Evolutionary conservation across 2,888 invertebrate species (phyloP).

Genomic region (Gymnocheta viridis): DNA sequence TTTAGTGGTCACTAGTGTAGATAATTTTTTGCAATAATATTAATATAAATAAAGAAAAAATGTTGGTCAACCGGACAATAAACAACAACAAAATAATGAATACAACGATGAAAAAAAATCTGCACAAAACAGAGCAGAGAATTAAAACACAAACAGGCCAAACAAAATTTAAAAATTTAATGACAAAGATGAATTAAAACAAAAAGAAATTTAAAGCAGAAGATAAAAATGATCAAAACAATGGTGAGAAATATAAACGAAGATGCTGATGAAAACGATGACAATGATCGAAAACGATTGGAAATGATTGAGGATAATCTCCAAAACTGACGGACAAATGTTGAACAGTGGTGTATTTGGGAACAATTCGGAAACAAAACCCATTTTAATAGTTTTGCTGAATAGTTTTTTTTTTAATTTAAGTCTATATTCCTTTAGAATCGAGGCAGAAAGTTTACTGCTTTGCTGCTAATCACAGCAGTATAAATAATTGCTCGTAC

Average conservation of each 20-base stretch:
- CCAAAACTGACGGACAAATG: not conserved
- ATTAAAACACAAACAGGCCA: not conserved
- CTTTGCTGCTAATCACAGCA: too few species aligned
- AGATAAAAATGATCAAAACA: not conserved
- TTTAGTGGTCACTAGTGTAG: too few species aligned
- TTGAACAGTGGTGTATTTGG: not conserved
- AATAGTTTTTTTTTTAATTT: too few species aligned
- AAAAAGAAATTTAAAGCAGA: not conserved
- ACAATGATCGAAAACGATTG: not conserved
- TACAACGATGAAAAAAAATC: not conserved
- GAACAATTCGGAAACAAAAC: too few species aligned
- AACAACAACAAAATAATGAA: constrained; percentile 19
- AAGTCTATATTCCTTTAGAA: too few species aligned
- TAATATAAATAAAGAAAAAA: constrained; percentile 38
- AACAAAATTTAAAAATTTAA: not conserved
- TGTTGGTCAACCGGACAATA: constrained; percentile 66
- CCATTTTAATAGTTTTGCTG: too few species aligned
- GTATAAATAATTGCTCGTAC: too few species aligned
- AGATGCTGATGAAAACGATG: not conserved
- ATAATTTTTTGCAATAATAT: constrained; percentile 53
- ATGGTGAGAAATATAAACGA: not conserved
- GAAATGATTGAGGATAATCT: not conserved
- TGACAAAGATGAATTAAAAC: not conserved
- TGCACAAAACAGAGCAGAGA: not conserved
- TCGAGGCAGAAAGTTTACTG: too few species aligned